phyloP scores from a whole-genome alignment of 2,797 vertebrate genomes.

The Anguilla pacifica region DNA sequence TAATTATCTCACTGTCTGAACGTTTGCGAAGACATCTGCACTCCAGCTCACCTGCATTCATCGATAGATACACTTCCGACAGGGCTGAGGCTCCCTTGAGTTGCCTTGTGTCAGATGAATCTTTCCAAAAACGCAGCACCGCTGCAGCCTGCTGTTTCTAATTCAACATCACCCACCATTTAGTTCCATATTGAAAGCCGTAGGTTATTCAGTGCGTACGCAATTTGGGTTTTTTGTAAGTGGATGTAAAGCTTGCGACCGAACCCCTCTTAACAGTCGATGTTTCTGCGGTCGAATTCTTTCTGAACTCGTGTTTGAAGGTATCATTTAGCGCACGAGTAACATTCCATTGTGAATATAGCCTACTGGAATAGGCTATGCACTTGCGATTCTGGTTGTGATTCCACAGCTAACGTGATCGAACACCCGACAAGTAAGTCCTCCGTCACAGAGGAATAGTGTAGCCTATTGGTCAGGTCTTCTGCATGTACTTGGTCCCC shows the following conservation, averaged over 20 bases:
- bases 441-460: not conserved
- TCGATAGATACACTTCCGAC: not conserved
- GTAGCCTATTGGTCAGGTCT: slow-evolving; percentile 9
- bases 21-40: not conserved
- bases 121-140: not conserved
- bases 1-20: not conserved
- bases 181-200: not conserved
- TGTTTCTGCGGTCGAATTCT: not conserved
- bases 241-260: not conserved
- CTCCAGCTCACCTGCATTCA: not conserved
- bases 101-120: not conserved
- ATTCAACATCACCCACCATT: not conserved
- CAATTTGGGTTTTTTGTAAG: not conserved
- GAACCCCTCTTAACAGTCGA: not conserved
- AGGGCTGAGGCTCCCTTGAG: not conserved
- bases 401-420: not conserved
- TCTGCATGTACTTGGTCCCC: not conserved
- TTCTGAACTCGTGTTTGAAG: not conserved
- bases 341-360: not conserved
- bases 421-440: not conserved
- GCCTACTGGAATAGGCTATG: not conserved
- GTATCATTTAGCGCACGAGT: not conserved
- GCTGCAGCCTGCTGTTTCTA: not conserved
- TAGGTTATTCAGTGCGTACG: not conserved
- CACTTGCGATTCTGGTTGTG: not conserved